Base-by-base conservation (phyloP, 2,888 invertebrate genomes). In the Acheta domesticus region DNA sequence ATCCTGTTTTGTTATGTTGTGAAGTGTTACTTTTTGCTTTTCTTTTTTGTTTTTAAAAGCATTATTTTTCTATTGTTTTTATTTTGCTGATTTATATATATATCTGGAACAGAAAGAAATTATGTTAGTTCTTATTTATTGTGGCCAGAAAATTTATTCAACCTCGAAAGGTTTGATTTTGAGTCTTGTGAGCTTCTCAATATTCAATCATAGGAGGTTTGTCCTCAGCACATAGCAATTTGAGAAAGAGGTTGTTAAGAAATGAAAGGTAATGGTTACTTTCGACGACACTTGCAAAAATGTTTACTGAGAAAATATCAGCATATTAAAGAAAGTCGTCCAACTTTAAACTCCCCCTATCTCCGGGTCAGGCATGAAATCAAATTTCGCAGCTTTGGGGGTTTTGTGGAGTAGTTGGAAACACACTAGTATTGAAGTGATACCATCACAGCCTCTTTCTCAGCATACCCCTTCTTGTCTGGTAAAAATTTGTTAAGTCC, bases 121-220 rank as follows among this genome's bases (percentile, higher is more conserved):
- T 62, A 62, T 62, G 62, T 62, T 62, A 19, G n/a, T 14, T 62
- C 62, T 62, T n/a, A 19, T 62, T 19, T 62, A 19, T 62, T 19
- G 62, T 62, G 62, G 62, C 62, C 62, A n/a, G 62, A 62, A 62
- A 62, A 62, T 19, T 62, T 62, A 14, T n/a, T 14, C n/a, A n/a
- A 62, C 19, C 48, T 16, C 12, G 23, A 21, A 48, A 76, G 82
- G 82, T 82, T 82, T 82, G 79, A 81, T 82, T 82, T 82, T 82
- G 82, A 82, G 82, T 82, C 82, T 82, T 82, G 81, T 74, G 76
- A 50, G 79, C 76, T 80, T 80, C 78, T 80, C 76, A 80, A 79
- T 78, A 76, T 78, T 79, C 49, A 78, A 78, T 77, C 62, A 78
- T 81, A 81, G 81, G 81, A 81, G 81, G 78, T 80, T 78, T 80